These are phyloP conservation scores for Ammodytes marinus DNA, from an alignment of 2,113 vertebrate genomes.

Conservation along the genomic window DNA sequence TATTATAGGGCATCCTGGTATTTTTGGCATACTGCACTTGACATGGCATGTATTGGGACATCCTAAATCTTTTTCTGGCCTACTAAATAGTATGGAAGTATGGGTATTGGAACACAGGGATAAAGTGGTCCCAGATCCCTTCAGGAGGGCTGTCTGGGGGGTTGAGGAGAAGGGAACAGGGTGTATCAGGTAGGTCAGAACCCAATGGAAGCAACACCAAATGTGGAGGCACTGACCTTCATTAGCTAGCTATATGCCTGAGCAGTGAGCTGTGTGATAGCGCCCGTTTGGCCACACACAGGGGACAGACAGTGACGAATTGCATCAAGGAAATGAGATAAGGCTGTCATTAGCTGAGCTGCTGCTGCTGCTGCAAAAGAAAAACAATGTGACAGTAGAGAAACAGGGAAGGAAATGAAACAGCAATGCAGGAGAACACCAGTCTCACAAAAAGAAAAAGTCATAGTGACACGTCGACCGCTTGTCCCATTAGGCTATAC, in stretches of 20 bases:
- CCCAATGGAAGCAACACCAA: conserved; percentile 43
- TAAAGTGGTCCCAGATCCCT: conserved; percentile 33
- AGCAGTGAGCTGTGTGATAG: conserved; percentile 51
- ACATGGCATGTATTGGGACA: too few species aligned
- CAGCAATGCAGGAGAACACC: conserved; percentile 35
- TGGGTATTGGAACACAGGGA: too few species aligned
- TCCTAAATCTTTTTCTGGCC: too few species aligned
- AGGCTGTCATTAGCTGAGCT: conserved; percentile 63
- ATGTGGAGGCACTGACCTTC: conserved; percentile 70
- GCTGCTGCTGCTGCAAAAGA: conserved; percentile 31
- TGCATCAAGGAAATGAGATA: conserved; percentile 62
- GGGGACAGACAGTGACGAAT: conserved; percentile 63
- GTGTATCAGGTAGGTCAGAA: conserved; percentile 43
- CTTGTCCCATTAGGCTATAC: conserved; percentile 24
- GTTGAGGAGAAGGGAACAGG: conserved; percentile 36
- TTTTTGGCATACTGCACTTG: too few species aligned
- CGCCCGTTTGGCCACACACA: conserved; percentile 31
- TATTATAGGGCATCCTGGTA: too few species aligned
- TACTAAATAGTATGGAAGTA: too few species aligned
- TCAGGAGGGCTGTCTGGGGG: conserved; percentile 19
- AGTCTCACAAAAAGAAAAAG: conserved; percentile 25
- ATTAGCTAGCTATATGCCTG: conserved; percentile 64
- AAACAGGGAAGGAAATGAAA: conserved; percentile 27
- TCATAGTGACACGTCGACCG: conserved; percentile 17
- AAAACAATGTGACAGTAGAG: conserved; percentile 44